Conservation (phyloP, 2,113 vertebrate species). For the Ia io region DNA sequence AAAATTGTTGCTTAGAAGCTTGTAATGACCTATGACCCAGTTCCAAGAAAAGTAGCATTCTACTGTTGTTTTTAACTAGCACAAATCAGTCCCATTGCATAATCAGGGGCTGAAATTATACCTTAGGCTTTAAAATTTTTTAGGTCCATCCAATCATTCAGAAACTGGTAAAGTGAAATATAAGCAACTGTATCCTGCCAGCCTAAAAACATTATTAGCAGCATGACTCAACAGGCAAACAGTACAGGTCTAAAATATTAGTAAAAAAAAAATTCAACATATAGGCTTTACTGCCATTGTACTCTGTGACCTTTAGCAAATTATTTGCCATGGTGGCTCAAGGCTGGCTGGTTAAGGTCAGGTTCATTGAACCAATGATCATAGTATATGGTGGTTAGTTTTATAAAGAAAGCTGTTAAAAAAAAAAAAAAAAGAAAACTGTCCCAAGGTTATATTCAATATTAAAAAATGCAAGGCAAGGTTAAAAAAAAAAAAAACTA, state of each 20-base stretch:
- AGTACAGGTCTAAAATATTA: constrained; percentile 8
- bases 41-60: constrained; percentile 60
- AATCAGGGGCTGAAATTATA: neutral
- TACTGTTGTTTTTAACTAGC: neutral
- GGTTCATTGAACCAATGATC: constrained; percentile 24
- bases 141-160: neutral
- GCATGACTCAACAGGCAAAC: neutral
- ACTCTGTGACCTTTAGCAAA: constrained; percentile 51
- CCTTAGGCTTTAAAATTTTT: constrained; percentile 22
- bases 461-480: neutral
- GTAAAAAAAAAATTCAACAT: constrained; percentile 26
- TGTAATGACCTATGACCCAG: constrained; percentile 48
- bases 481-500: neutral
- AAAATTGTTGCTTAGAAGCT: constrained; percentile 44
- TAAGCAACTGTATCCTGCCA: constrained; percentile 33
- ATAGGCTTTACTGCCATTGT: neutral
- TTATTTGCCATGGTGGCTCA: constrained; percentile 48
- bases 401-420: constrained; percentile 35
- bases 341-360: constrained; percentile 39
- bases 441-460: constrained; percentile 14
- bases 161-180: constrained; percentile 31
- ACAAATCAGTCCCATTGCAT: neutral
- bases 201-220: constrained; percentile 28
- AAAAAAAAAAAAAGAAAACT: neutral
- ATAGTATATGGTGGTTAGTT: neutral